Conservation (phyloP, 2,113 vertebrate genomes). For the Pantherophis guttatus region DNA sequence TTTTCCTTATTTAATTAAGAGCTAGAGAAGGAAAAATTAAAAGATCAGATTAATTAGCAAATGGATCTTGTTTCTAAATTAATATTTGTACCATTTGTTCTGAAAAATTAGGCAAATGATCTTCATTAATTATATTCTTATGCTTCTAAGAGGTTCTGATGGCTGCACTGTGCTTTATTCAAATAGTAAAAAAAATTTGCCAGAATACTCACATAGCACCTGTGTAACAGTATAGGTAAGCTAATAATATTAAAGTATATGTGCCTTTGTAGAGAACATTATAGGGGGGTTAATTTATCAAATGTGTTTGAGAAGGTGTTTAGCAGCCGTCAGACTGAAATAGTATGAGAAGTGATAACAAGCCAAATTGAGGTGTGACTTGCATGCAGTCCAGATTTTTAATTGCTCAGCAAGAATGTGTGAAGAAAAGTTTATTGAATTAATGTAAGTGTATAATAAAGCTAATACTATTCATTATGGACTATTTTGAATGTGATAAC, state of each 20-base stretch:
- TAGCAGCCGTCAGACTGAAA: not conserved
- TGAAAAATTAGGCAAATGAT: not conserved
- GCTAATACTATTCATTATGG: not conserved
- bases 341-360: not conserved
- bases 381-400: not conserved
- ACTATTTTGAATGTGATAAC: not conserved
- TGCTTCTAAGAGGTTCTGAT: not conserved
- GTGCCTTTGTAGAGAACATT: not conserved
- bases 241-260: not conserved
- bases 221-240: not conserved
- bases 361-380: not conserved
- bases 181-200: not conserved
- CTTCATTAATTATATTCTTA: not conserved
- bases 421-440: not conserved
- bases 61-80: not conserved
- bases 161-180: not conserved
- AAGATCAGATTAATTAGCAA: not conserved
- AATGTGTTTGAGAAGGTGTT: not conserved
- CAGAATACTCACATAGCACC: not conserved
- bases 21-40: too few relatives aligned
- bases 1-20: not conserved
- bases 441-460: not conserved
- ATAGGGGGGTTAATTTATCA: not conserved
- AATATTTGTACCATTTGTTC: not conserved
- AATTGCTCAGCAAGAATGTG: not conserved